These are phyloP conservation scores for Lagopus leucura DNA, from an alignment of 2,113 vertebrate species.

Conservation along the genomic window DNA sequence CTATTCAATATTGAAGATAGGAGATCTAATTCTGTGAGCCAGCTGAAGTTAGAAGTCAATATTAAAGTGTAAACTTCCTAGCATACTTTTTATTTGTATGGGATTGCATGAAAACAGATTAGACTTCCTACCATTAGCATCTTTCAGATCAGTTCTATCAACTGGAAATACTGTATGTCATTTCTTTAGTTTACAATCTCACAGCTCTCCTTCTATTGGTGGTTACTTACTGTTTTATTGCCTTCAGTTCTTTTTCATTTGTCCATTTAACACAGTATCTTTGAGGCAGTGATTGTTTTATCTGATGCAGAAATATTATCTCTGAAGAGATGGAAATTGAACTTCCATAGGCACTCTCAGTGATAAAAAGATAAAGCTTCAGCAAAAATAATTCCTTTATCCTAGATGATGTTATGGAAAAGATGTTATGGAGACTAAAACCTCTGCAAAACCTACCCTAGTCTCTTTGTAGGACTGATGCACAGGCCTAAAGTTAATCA, in stretches of 20 bases:
- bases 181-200: neutral
- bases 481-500: neutral
- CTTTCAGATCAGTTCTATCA: neutral
- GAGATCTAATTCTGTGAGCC: neutral
- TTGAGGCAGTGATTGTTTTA: neutral
- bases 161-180: neutral
- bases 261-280: neutral
- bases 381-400: neutral
- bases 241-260: neutral
- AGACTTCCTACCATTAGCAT: neutral
- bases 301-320: neutral
- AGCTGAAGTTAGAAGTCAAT: neutral
- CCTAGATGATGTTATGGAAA: neutral
- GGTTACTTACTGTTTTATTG: conserved; percentile 17
- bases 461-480: neutral
- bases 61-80: neutral
- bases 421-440: neutral
- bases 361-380: neutral
- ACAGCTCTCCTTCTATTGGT: neutral
- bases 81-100: neutral
- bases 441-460: neutral
- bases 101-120: neutral
- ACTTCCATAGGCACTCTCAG: neutral
- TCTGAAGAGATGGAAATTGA: neutral
- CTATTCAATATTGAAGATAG: neutral